Evolutionary conservation across 2,888 invertebrate genomes (phyloP), one percentile per base, ranked within the genome.

Genomic region (Drosophila hamatofila): DNA sequence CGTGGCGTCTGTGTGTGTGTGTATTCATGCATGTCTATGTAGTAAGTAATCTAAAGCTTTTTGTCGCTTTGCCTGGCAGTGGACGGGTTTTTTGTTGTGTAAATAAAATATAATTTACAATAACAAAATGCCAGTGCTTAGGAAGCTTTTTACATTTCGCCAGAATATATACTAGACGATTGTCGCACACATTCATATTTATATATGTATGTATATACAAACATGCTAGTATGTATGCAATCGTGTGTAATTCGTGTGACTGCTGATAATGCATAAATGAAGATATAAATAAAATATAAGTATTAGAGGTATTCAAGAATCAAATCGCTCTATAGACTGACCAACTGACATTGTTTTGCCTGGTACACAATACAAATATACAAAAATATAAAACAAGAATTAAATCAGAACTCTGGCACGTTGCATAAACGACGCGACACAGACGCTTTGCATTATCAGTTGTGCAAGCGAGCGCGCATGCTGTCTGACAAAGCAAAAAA

Each of bases 121-220:
- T 54, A 80, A 85, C 80, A 80, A 71, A 67, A 48, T 39, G 65
- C 59, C 66, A 65, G 66, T 46, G 39, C 56, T 68, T 64, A 56
- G 68, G 56, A 85, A 84, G 84, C 84, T 84, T 87, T 84, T 84
- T 87, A 75, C 88, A 84, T 84, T 84, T 89, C 88, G 71, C 85
- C 80, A 84, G 80, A 84, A 89, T 64, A 64, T 74, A 84, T 89
- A 83, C 79, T 79, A 81, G 67, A 78, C 42, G 30, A 25, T 27
- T 57, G 35, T 35, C 44, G 46, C 58, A 25, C 42, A 54, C 58
- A 30, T 23, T 21, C 25, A 54, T 18, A 18, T 7, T 1, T 7
- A 18, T 41, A n/a, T 2, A 8, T 12, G 37, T 12, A 37, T 11
- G 18, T 27, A 30, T 6, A 7, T 49, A 12, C n/a, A 49, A 6